These are phyloP conservation scores for Hiodon alosoides DNA, from an alignment of 2,113 vertebrate species.

Conservation along the genomic window DNA sequence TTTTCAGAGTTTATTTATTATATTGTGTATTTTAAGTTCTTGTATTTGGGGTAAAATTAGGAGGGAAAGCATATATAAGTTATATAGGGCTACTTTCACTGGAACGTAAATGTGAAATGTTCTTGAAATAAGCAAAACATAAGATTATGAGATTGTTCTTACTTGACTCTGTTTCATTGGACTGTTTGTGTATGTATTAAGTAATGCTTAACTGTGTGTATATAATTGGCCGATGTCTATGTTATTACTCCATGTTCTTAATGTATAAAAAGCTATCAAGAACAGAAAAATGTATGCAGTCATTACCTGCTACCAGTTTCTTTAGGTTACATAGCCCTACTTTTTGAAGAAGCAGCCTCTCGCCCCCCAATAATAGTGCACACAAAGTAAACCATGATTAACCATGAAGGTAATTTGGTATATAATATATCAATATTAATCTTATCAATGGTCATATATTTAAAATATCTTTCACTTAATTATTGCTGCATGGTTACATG, in stretches of 20 bases:
- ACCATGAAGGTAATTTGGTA: too few species aligned
- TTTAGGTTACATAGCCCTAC: too few species aligned
- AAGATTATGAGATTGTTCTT: not conserved
- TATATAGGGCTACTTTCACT: constrained; percentile 15
- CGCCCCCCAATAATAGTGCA: too few species aligned
- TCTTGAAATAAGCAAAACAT: constrained; percentile 1
- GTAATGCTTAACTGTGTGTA: not conserved
- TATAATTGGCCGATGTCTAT: not conserved
- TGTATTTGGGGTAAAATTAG: constrained; percentile 16
- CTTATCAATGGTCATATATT: too few species aligned
- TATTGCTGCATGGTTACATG: too few species aligned
- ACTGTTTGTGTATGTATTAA: not conserved
- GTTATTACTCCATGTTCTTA: not conserved
- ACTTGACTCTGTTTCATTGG: not conserved
- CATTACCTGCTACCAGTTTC: too few species aligned
- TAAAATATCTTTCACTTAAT: too few species aligned
- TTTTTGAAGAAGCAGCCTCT: too few species aligned
- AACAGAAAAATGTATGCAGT: too few species aligned
- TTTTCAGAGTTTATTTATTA: constrained; percentile 12
- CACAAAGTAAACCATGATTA: too few species aligned
- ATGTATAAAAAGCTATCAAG: not conserved
- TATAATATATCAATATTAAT: too few species aligned
- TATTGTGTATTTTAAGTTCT: constrained; percentile 23
- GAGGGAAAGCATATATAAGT: constrained; percentile 18
- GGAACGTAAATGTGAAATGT: constrained; percentile 16